Base-by-base conservation (phyloP, 2,888 invertebrate genomes). In the Eupithecia insigniata region DNA sequence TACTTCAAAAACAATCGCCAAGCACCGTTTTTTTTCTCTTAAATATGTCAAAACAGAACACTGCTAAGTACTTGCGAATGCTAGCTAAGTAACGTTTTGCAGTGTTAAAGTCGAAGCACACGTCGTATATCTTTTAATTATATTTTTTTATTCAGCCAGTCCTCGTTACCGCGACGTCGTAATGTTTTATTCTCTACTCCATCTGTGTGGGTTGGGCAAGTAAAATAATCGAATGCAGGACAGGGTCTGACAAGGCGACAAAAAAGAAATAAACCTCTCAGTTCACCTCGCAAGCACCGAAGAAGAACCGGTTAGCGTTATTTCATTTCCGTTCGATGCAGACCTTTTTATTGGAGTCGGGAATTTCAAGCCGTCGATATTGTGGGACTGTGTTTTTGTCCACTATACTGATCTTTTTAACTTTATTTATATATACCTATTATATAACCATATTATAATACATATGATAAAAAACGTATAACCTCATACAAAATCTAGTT, bases 321-420 rank as follows among this genome's bases (percentile, higher is more conserved):
- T 90, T 92, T 90, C 92, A 93, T 93, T 93, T 94, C 93, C 93
- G 93, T 90, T 93, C 92, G 89, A 92, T 90, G 90, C 89, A 87
- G 87, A 75, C 70, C 90, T 92, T 92, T 92, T 92, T 93, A 90
- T 92, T 87, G 90, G 85, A 87, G 85, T 85, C 84, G 84, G 83
- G 79, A 78, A 78, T 79, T 77, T 77, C 72, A 74, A 77, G 70
- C 70, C 76, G 74, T 67, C 34, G 71, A 67, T 73, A 76, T 77
- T 80, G 74, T 74, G 70, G 70, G 70, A 75, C 66, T 22, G 76
- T 74, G 51, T 67, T 74, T 79, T 79, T 74, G 71, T 76, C 26
- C 66, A 74, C 62, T 71, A 32, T 30, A 28, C 34, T 34, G 8
- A n/a, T 34, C 18, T 32, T 61, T 12, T 34, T 10, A 32, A 61